phyloP scores from a whole-genome alignment of 2,113 vertebrate species.

The Python bivittatus region DNA sequence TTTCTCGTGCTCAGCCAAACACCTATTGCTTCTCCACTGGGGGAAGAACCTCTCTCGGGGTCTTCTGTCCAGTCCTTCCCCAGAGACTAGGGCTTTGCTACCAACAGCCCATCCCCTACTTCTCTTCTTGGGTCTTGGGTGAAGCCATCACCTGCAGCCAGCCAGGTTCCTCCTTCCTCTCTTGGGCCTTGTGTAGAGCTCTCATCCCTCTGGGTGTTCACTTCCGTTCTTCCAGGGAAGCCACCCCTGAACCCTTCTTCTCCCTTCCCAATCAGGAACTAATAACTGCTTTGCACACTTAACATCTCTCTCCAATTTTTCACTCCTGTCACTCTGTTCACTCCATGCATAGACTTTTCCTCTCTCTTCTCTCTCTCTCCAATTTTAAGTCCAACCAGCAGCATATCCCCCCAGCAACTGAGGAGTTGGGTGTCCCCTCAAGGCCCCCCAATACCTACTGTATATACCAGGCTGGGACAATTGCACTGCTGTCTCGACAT shows the following conservation, averaged over 20 bases:
- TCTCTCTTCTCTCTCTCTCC: background rate
- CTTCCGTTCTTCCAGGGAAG: background rate
- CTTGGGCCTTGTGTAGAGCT: background rate
- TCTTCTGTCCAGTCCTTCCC: background rate
- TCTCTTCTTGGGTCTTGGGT: background rate
- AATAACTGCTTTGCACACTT: background rate
- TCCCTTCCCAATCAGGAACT: background rate
- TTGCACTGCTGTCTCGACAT: background rate
- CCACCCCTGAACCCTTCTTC: background rate
- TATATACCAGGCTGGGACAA: background rate
- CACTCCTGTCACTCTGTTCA: background rate
- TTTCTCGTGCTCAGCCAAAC: background rate
- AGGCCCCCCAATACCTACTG: background rate
- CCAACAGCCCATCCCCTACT: background rate
- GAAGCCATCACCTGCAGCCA: too few species aligned
- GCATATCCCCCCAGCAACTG: too few species aligned
- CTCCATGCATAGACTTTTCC: background rate
- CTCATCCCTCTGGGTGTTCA: background rate
- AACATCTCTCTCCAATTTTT: background rate
- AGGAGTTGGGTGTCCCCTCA: background rate
- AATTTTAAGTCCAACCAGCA: background rate
- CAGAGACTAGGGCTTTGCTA: background rate
- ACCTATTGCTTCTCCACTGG: background rate
- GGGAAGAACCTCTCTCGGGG: background rate
- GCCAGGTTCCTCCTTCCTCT: too few species aligned